Evolutionary conservation across 2,888 invertebrate genomes (phyloP), one percentile per base, ranked within the genome.

Genomic region (Acronicta leporina): DNA sequence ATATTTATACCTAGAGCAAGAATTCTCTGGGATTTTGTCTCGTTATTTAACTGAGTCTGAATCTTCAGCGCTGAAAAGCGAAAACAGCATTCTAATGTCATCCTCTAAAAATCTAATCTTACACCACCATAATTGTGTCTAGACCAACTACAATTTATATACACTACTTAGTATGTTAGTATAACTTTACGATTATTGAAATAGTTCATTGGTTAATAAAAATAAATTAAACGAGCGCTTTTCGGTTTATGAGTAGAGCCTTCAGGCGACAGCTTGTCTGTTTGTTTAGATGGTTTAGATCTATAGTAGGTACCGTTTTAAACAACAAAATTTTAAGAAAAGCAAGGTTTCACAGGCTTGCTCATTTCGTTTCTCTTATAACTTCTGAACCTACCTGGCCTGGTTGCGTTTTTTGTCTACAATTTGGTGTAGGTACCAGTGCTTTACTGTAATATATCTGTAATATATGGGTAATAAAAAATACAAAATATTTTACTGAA

Each of bases 181-280:
- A 20, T 27, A 61, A 35, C 10, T 55, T 44, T 20, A 56, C n/a
- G 38, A n/a, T 51, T 38, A 44, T 48, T 44, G 25, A 48, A 68
- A 61, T 51, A 14, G 51, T 45, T 63, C n/a, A 63, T 48, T n/a
- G 41, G 15, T 48, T 40, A 42, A n/a, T 52, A 52, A 68, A 61
- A 55, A 27, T 48, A 44, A 41, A 61, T 41, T 51, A 25, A 51
- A 44, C 9, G 40, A 54, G 11, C n/a, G 8, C 15, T 27, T 62
- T 48, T 40, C 14, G 40, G 40, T 47, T 61, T 54, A 35, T 13
- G 9, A 35, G 38, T 25, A 10, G 11, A 33, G 11, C 33, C 11
- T 10, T 11, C 33, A 0, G 20, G 15, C 16, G 43, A 42, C n/a
- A 11, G 38, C 33, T 11, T 4, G 33, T 33, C 33, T 11, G 33